Base-by-base conservation (phyloP, 2,113 vertebrate species). In the Anoura caudifer region DNA sequence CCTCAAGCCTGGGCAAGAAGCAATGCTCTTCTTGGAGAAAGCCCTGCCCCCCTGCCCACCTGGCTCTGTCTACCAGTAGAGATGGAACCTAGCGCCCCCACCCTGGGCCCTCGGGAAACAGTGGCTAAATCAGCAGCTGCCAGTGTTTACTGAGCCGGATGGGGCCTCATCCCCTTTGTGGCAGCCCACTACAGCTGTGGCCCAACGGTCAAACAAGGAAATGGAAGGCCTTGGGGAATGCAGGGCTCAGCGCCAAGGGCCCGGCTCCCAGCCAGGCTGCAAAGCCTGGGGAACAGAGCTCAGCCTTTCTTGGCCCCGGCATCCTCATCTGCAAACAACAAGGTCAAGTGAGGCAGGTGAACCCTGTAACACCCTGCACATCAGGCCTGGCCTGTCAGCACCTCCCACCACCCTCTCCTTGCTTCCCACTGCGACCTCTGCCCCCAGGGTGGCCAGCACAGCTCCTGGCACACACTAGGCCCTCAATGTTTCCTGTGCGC, bases 151-250 rank as follows among this genome's bases (percentile, higher is more conserved):
- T 31, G 38, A 61, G 54, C 43, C 38, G 33, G 56, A 9, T 41
- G 63, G 79, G 54, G 41, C 24, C 50, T 33, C 16, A 5, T 1
- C 11, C 43, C 28, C 45, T n/a, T 3, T 20, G 59, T n/a, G 2
- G 0, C 4, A 24, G 22, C 65, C 87, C n/a, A 2, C 56, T 24
- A 19, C 1, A 5, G 26, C 86, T 13, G 3, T 4, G 33, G 59
- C 15, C 76, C 8, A 13, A 26, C 9, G 4, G 81, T 59, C 84
- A 69, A 43, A 77, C 0, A 45, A 24, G 16, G 70, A 67, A 12
- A 38, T 1, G 0, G 5, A 38, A 4, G 17, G 45, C 38, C 28
- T 5, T 8, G 26, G 77, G 24, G 4, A 43, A 14, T 2, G 24
- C 3, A 1, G 20, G 67, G 38, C 45, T 82, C 59, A 26, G 38